Evolutionary conservation across 2,888 invertebrate genomes (phyloP).

Genomic region (Xanthorhoe designata): DNA sequence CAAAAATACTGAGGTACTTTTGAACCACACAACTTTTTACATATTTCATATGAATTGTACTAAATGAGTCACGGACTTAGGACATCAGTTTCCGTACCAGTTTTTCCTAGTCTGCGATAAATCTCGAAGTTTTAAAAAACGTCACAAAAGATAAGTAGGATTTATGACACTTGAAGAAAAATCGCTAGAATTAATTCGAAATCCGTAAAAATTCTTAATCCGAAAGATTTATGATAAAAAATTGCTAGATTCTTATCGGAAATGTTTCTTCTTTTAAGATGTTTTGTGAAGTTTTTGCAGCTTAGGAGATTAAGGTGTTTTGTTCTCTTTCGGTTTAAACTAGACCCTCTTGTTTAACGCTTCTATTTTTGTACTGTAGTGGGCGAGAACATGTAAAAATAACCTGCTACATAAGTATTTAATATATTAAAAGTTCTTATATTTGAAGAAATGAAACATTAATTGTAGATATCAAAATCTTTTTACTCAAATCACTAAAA

Average conservation of each 20-base stretch:
- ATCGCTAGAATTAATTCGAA: constrained; percentile 44
- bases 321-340: neutral
- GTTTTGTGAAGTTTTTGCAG: constrained; percentile 17
- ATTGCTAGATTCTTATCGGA: constrained; percentile 33
- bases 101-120: constrained; percentile 31
- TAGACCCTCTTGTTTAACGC: no score
- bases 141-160: constrained; percentile 44
- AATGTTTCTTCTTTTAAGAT: constrained; percentile 11
- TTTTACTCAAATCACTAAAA: no score
- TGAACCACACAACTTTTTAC: neutral
- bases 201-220: constrained; percentile 44
- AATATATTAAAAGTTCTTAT: no score
- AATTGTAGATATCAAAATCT: no score
- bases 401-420: neutral
- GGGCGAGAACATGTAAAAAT: neutral
- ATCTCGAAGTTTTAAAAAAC: constrained; percentile 44
- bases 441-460: no score
- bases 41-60: neutral
- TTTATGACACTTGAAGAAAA: constrained; percentile 40
- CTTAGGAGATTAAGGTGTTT: constrained; percentile 9
- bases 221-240: constrained; percentile 34
- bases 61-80: neutral
- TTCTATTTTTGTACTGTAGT: no score
- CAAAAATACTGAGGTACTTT: no score
- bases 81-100: constrained; percentile 8